These are phyloP conservation scores for Verasper variegatus DNA, from an alignment of 2,113 vertebrate genomes.

Conservation along the genomic window DNA sequence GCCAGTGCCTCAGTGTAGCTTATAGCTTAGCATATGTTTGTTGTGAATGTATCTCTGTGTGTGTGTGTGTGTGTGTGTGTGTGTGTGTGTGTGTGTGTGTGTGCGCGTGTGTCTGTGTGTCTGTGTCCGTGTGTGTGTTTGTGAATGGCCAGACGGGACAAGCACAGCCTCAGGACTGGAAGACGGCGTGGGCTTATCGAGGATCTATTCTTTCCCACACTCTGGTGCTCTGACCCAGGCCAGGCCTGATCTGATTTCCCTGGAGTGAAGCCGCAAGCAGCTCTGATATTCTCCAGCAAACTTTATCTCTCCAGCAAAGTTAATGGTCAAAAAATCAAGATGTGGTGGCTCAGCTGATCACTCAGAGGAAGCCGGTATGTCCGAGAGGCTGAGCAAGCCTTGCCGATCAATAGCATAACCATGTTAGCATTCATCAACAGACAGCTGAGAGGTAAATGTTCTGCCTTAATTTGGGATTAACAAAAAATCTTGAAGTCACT, in stretches of 20 bases:
- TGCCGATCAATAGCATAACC: constrained; percentile 35
- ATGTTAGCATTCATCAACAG: constrained; percentile 34
- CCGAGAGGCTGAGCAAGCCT: background rate
- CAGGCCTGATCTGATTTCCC: constrained; percentile 77
- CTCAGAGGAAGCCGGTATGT: background rate
- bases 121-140: background rate
- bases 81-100: constrained; percentile 5
- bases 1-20: constrained; percentile 9
- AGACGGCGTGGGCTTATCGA: constrained; percentile 61
- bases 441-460: constrained; percentile 9
- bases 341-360: constrained; percentile 51
- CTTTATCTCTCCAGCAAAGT: constrained; percentile 63
- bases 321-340: constrained; percentile 65
- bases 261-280: constrained; percentile 46
- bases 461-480: constrained; percentile 27
- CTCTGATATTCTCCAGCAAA: constrained; percentile 61
- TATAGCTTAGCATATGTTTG: constrained; percentile 13
- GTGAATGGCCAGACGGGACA: background rate
- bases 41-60: constrained; percentile 7
- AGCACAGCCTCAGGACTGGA: constrained; percentile 47
- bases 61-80: constrained; percentile 20
- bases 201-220: constrained; percentile 77
- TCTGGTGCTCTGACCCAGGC: constrained; percentile 60
- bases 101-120: constrained; percentile 4
- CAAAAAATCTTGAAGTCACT: background rate